phyloP scores from a whole-genome alignment of 2,888 invertebrate genomes.

The Mamestra brassicae region DNA sequence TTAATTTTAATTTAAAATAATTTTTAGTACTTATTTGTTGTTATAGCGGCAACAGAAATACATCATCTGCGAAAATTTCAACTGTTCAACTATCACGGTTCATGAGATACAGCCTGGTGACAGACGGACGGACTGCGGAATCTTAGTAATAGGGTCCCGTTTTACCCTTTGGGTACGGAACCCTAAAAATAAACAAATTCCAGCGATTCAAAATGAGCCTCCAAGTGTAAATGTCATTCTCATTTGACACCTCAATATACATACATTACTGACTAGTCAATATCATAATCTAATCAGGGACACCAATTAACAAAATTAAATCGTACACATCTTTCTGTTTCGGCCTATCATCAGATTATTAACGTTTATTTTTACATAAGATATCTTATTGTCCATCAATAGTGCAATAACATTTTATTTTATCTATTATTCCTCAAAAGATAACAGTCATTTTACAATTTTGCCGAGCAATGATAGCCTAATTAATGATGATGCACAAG shows the following conservation, averaged over 20 bases:
- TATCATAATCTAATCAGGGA: neutral
- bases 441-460: neutral
- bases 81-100: no score
- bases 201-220: no score
- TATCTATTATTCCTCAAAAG: neutral
- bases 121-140: no score
- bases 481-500: no score
- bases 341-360: constrained; percentile 3
- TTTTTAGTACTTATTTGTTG: no score
- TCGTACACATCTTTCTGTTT: neutral
- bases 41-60: no score
- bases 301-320: constrained; percentile 17
- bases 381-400: neutral
- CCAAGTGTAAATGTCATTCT: neutral
- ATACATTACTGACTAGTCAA: neutral
- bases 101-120: no score
- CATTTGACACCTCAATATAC: neutral
- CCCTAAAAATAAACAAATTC: no score
- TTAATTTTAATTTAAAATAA: no score
- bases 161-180: no score
- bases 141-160: no score
- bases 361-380: neutral
- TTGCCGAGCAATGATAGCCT: neutral
- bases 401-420: neutral
- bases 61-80: no score